A percentile compares a stretch with the other conserved stretches of the same genome.
phyloP scores from a whole-genome alignment of 2,888 invertebrate species.

The Pomacea canaliculata region DNA sequence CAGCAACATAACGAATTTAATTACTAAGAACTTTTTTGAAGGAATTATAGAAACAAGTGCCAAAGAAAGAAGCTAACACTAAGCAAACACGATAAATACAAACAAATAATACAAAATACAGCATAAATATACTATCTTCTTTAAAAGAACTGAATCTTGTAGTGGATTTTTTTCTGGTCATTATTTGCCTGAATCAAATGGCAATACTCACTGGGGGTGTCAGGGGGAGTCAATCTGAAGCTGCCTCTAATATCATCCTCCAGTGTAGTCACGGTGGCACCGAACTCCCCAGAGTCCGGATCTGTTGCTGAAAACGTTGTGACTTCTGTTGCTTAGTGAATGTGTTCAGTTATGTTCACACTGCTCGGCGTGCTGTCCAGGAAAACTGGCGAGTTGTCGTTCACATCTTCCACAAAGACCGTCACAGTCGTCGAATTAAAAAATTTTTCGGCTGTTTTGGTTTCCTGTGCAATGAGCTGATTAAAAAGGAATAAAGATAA shows the following conservation, averaged over 20 bases:
- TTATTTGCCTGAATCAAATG: too few relatives aligned
- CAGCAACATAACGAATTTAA: too few relatives aligned
- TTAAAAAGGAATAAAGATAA: neutral
- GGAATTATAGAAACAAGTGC: too few relatives aligned
- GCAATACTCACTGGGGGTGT: slow-evolving; percentile 75
- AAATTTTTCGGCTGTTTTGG: slow-evolving; percentile 6
- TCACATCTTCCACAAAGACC: slow-evolving; percentile 81
- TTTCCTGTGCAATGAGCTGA: slow-evolving; percentile 27
- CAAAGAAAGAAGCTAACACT: too few relatives aligned
- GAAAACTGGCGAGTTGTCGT: slow-evolving; percentile 84
- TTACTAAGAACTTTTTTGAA: too few relatives aligned
- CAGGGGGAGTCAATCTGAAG: slow-evolving; percentile 81
- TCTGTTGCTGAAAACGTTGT: slow-evolving; percentile 79
- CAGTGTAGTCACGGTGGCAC: too few relatives aligned
- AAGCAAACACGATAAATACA: too few relatives aligned
- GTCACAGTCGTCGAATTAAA: slow-evolving; percentile 74
- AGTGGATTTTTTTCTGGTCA: too few relatives aligned
- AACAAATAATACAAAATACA: too few relatives aligned
- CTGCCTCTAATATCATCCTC: slow-evolving; percentile 85
- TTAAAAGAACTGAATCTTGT: too few relatives aligned
- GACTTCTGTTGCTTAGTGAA: too few relatives aligned
- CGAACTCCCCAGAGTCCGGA: slow-evolving; percentile 78
- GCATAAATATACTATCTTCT: too few relatives aligned
- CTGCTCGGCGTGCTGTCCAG: slow-evolving; percentile 23
- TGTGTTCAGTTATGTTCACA: slow-evolving; percentile 48